Evolutionary conservation across 2,888 invertebrate species (phyloP).

Genomic region (Acronicta leporina): DNA sequence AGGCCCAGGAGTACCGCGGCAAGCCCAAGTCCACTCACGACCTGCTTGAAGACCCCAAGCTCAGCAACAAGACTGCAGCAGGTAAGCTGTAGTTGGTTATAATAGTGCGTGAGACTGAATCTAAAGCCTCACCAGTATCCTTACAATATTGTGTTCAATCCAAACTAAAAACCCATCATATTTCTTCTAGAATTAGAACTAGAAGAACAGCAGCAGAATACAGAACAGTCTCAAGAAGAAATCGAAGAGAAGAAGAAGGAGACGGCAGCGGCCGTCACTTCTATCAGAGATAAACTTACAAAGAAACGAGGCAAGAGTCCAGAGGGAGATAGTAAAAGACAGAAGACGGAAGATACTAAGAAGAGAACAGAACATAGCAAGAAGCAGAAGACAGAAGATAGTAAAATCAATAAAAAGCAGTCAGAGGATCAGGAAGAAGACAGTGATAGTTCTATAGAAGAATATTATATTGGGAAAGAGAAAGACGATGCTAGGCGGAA

Average conservation of each 20-base stretch:
- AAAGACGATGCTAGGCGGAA: slow-evolving; percentile 88
- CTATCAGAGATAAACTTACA: slow-evolving; percentile 80
- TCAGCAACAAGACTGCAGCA: slow-evolving; percentile 92
- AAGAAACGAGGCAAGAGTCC: slow-evolving; percentile 67
- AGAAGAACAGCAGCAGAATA: slow-evolving; percentile 69
- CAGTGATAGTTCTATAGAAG: slow-evolving; percentile 79
- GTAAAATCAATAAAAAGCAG: not conserved
- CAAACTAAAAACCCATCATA: not conserved
- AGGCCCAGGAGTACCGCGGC: slow-evolving; percentile 91
- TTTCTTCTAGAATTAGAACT: slow-evolving; percentile 76
- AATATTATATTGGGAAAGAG: slow-evolving; percentile 91
- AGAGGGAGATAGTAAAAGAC: slow-evolving; percentile 68
- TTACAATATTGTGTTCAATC: no score
- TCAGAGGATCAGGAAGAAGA: slow-evolving; percentile 55
- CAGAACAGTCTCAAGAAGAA: slow-evolving; percentile 63
- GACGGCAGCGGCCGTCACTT: slow-evolving; percentile 74
- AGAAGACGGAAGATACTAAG: slow-evolving; percentile 54
- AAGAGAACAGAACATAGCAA: slow-evolving; percentile 62
- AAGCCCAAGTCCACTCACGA: slow-evolving; percentile 99
- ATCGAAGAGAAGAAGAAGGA: slow-evolving; percentile 68
- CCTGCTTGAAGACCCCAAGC: slow-evolving; percentile 95
- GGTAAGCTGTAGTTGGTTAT: no score
- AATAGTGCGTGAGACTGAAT: no score
- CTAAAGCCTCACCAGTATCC: no score
- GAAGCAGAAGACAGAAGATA: slow-evolving; percentile 56